Percentiles rank a stretch among this genome's conserved stretches.
phyloP scores from a whole-genome alignment of 2,888 invertebrate genomes.

The Caenorhabditis angaria region DNA sequence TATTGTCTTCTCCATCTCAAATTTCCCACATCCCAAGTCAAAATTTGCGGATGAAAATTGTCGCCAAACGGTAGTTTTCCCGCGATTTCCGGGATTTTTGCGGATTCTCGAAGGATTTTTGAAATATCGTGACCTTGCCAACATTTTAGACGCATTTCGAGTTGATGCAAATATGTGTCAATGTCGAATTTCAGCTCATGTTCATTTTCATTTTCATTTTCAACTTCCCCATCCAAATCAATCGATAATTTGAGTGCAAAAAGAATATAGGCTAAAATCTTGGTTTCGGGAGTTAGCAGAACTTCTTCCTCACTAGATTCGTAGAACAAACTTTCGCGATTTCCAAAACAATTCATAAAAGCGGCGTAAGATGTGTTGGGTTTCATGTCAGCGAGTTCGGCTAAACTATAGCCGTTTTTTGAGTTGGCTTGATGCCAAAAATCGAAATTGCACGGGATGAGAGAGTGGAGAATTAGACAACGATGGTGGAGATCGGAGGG shows the following conservation, averaged over 20 bases:
- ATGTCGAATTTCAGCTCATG: conserved; percentile 15
- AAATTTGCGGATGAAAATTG: conserved; percentile 5
- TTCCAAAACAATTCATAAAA: conserved; percentile 20
- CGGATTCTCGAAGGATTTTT: conserved; percentile 25
- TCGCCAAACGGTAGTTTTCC: conserved; percentile 9
- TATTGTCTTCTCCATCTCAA: conserved; percentile 11
- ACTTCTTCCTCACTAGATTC: conserved; percentile 6
- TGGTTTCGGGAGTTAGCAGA: conserved; percentile 50
- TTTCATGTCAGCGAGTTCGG: not conserved
- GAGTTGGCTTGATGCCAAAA: conserved; percentile 14
- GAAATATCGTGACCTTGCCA: conserved; percentile 45
- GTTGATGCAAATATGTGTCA: conserved; percentile 47
- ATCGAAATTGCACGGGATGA: conserved; percentile 24
- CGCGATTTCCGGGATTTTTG: conserved; percentile 13
- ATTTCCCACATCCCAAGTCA: not conserved
- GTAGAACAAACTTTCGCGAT: not conserved
- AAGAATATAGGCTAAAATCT: conserved; percentile 52
- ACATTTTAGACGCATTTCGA: conserved; percentile 43
- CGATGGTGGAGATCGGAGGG: conserved; percentile 47
- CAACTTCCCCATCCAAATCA: conserved; percentile 45
- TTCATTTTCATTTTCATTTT: conserved; percentile 10
- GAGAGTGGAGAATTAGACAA: conserved; percentile 26
- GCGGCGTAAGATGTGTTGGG: not conserved
- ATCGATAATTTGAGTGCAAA: conserved; percentile 56
- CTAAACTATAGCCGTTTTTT: conserved; percentile 10